Base-by-base conservation (phyloP, 1,140 invertebrate species). In the Drosophila sucinea region DNA sequence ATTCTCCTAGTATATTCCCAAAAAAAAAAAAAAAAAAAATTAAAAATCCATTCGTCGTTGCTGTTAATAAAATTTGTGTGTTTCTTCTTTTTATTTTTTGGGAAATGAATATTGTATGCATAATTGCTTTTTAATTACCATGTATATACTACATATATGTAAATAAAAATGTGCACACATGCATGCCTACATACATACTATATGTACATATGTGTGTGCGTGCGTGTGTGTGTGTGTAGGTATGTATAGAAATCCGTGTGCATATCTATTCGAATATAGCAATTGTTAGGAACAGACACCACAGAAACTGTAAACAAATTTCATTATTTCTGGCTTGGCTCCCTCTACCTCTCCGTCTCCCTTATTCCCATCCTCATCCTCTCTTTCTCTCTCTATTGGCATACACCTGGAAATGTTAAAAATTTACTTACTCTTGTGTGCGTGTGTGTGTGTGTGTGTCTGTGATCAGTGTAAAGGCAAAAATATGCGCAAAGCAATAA, bases 81-180 rank as follows among this genome's bases (percentile, higher is more conserved):
- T 8, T 47, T 47, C 17, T 3, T 17, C 41, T 10, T 2, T 2
- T 25, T 17, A 23, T 10, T 4, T 23, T 35, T 23, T 23, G 3
- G 35, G 35, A 5, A 25, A 25, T 60, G 67, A 67, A 73, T 67
- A 70, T 77, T 67, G 67, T 77, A 73, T 77, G 81, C 77, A 80
- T 84, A 84, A 84, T 84, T 84, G 81, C 73, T 77, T 84, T 84
- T 84, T 80, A 84, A 84, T 84, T 80, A 84, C 67, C 69, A 72
- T 51, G n/a, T 23, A 55, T 54, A 27, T 54, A 55, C 35, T 56
- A 17, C 32, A 56, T 32, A 29, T 60, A 60, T 23, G 17, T 60
- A 40, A 10, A 41, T 41, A 62, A 29, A 57, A 35, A 62, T 67
- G 57, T 40, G 33, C 44, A 58, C 38, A 57, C 10, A 65, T 41